Conservation (phyloP, 2,113 vertebrate genomes). For the Neopipo cinnamomea region DNA sequence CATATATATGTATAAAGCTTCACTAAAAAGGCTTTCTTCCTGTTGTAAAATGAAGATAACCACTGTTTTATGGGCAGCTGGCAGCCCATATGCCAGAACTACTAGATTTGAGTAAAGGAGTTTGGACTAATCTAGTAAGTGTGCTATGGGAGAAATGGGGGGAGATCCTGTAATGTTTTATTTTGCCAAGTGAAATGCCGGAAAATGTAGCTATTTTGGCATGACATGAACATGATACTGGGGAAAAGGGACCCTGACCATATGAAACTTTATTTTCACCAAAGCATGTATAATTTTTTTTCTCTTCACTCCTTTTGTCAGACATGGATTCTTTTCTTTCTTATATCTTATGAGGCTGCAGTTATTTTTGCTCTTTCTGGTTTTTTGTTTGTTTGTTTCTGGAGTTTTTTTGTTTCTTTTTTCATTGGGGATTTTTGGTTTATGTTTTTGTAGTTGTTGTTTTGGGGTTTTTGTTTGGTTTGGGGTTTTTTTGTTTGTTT, state of each 20-base stretch:
- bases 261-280: background rate
- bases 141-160: background rate
- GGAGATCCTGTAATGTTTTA: background rate
- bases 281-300: background rate
- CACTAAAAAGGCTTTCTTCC: constrained; percentile 1
- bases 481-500: background rate
- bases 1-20: background rate
- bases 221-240: background rate
- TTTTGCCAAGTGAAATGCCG: background rate
- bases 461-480: too few species aligned
- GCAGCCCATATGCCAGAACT: constrained; percentile 26
- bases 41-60: background rate
- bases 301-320: background rate
- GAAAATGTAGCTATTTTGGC: background rate
- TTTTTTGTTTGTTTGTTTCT: background rate
- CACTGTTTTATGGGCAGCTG: constrained; percentile 5
- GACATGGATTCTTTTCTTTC: background rate
- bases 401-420: background rate
- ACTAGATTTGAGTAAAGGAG: background rate
- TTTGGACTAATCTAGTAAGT: background rate
- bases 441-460: too few species aligned
- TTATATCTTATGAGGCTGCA: background rate
- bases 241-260: background rate
- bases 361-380: background rate
- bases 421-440: too few species aligned